Percentiles rank a stretch among this genome's conserved stretches.
Evolutionary conservation across 2,113 vertebrate species (phyloP).

Genomic region (Sylvilagus bachmani): DNA sequence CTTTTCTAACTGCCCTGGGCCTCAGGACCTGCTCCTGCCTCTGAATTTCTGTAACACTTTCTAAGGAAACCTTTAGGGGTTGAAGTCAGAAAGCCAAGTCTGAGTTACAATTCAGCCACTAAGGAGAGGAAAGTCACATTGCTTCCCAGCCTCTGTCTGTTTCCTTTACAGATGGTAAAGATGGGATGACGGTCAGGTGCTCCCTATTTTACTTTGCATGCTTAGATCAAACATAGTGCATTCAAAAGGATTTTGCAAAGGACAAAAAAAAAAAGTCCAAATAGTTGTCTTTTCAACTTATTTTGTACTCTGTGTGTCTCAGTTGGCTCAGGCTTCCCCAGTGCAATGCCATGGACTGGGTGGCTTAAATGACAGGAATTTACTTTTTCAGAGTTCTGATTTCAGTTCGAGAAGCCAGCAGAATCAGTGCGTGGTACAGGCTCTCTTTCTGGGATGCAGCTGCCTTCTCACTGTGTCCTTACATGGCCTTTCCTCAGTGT

Average conservation of each 20-base stretch:
- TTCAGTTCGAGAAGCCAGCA: background rate
- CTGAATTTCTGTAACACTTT: conserved; percentile 7
- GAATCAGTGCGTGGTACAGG: background rate
- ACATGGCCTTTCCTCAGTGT: background rate
- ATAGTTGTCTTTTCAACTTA: background rate
- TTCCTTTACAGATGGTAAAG: background rate
- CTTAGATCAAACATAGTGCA: background rate
- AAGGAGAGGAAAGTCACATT: background rate
- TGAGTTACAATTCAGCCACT: background rate
- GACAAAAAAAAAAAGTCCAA: background rate
- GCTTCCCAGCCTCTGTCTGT: background rate
- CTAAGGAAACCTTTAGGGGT: background rate
- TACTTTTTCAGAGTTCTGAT: background rate
- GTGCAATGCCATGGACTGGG: background rate
- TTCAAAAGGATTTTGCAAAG: background rate
- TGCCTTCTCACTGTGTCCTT: background rate
- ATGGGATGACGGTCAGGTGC: background rate
- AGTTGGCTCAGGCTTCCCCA: background rate
- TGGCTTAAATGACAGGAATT: background rate
- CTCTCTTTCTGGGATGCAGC: background rate
- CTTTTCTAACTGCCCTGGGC: background rate
- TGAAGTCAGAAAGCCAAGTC: background rate
- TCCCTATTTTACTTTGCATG: background rate
- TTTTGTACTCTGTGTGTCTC: background rate
- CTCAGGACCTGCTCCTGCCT: background rate